Evolutionary conservation across 2,797 vertebrate species (phyloP).

Genomic region (Stomatorhinus walkeri): DNA sequence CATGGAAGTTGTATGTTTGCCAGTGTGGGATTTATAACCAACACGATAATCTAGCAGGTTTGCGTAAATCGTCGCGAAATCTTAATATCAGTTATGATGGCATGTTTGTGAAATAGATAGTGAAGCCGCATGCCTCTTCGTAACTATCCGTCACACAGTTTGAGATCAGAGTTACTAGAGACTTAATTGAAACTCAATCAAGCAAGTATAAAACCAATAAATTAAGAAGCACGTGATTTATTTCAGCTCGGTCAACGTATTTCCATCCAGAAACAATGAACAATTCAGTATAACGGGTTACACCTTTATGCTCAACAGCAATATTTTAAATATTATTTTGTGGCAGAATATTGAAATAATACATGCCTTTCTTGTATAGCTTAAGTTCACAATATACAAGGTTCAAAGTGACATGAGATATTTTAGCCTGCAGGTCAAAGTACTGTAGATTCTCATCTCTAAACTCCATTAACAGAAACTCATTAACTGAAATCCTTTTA

Average conservation of each 20-base stretch:
- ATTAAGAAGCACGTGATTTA: background rate
- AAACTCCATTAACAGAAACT: background rate
- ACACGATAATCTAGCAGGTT: background rate
- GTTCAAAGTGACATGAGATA: background rate
- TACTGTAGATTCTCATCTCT: background rate
- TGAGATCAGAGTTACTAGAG: background rate
- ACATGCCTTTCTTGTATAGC: background rate
- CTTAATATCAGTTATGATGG: background rate
- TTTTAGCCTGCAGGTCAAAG: background rate
- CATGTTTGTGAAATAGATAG: background rate
- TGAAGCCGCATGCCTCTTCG: background rate
- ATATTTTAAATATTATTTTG: background rate
- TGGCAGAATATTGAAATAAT: background rate
- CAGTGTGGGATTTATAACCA: background rate
- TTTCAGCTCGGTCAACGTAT: background rate
- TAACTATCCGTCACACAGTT: background rate
- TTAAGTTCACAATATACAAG: background rate
- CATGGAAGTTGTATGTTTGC: background rate
- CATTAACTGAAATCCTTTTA: background rate
- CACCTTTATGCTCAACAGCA: background rate
- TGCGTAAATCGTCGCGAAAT: background rate
- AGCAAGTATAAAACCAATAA: background rate
- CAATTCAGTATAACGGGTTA: background rate
- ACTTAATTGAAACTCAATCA: background rate
- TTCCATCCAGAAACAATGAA: background rate